Base-by-base conservation (phyloP, 2,888 invertebrate genomes). In the Pasiphila rectangulata region DNA sequence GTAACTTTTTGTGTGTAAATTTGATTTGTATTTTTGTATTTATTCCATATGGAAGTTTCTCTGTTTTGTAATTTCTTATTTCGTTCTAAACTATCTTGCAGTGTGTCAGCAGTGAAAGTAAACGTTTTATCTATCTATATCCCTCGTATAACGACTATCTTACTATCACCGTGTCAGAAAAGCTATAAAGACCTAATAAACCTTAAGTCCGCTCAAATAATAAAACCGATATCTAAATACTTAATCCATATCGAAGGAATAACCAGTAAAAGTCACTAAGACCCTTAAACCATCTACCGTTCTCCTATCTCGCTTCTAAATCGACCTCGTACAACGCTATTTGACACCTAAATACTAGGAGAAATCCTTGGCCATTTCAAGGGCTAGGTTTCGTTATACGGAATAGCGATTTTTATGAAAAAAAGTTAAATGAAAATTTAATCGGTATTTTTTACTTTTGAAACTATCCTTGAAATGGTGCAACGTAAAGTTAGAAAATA, bases 301-400 rank as follows among this genome's bases (percentile, higher is more conserved):
- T 61, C 56, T 48, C 51, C 64, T 74, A 79, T 80, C 77, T 54
- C 51, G 45, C 54, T 65, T 62, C 71, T 79, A 79, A 81, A 82
- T 79, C 74, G 73, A 69, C 74, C 75, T 70, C 66, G 63, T 72
- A 72, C 74, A 71, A 70, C 69, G 74, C 74, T 69, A 76, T 77
- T 79, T 80, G 81, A 78, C 79, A 80, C 75, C 74, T 74, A 72
- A 77, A 78, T 74, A 76, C 72, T 76, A 70, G 66, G 61, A 61
- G 60, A 64, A 79, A 80, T 76, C 77, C 72, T 66, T 64, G 65
- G 72, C 64, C 63, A 67, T 59, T 63, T 64, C 46, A 47, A 24
- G 47, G 52, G 30, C 7, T 9, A 12, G 21, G 3, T 29, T 44
- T 21, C 38, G 35, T 29, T 39, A n/a, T 19, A 12, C 38, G 27